Evolutionary conservation across 2,113 vertebrate genomes (phyloP), one percentile per base, ranked within the genome.

Genomic region (Speoplatyrhinus poulsoni): DNA sequence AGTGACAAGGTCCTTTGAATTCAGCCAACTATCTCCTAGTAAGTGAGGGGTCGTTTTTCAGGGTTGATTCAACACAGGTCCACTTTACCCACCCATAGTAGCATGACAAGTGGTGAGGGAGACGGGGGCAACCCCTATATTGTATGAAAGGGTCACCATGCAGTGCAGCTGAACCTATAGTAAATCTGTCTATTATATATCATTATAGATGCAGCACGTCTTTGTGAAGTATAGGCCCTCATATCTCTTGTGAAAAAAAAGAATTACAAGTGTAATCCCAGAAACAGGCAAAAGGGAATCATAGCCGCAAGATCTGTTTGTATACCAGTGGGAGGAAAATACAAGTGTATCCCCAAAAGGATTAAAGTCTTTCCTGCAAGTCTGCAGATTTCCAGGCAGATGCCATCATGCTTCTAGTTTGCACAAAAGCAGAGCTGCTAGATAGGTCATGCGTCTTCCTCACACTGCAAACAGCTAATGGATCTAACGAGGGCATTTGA

Each of bases 1-100:
- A 89, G 87, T 86, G 90, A 93, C 91, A 89, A 84, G 86, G 83
- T 87, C 72, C 84, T 81, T 82, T 89, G 84, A 91, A 89, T 90
- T 83, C 85, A 87, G 82, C 79, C 79, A 62, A 82, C 82, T 83
- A 85, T 87, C 87, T 88, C 73, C 82, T 65, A 81, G 76, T 75
- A 66, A 82, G 78, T 70, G 76, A 84, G 84, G 84, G 88, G 88
- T 90, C 73, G 87, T 91, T 90, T 89, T 84, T 85, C 79, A 81
- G 76, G 73, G 72, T 83, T 85, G 81, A 90, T 90, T 91, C 82
- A 80, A 68, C 60, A 73, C 79, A 80, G 85, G 77, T 81, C 69
- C 75, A 72, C 65, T 85, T 87, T 75, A 70, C 26, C 26, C 26
- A 26, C 68, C 57, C 64, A 67, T 66, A 76, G 75, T 79, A 80